Base-by-base conservation (phyloP, 2,797 vertebrate species). In the Sandelia bainsii region DNA sequence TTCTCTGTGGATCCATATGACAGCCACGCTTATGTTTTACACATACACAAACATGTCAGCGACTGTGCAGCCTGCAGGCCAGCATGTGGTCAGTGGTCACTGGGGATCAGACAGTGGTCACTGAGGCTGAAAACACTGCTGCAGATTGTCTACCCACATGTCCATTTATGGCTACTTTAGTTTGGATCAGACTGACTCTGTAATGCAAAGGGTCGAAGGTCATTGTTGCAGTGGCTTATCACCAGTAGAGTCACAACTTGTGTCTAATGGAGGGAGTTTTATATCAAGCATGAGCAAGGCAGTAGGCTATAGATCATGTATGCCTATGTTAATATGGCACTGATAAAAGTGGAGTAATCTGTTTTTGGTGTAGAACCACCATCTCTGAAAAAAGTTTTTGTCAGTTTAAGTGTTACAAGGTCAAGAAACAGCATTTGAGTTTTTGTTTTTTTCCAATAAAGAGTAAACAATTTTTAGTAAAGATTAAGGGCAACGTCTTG, bases 101-200 rank as follows among this genome's bases (percentile, higher is more conserved):
- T 42, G 40, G 60, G 61, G 53, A 63, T 68, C 37, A 72, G 54
- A 52, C 46, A 59, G 52, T 77, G 69, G 81, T 76, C 75, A 79
- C 29, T 17, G 72, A 65, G 63, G 64, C 82, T 78, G 64, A 50
- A 65, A 57, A 60, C 66, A 74, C 13, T 6, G 48, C 62, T 65
- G 56, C 17, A 77, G 66, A 75, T 69, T 70, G 80, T 79, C 80
- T 79, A 65, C 78, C 69, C 86, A 84, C 70, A 69, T 86, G 74
- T 60, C 70, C 32, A 57, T 63, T 71, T 52, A 56, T 69, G 53
- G 49, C 12, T 53, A 63, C 66, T 70, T 71, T 73, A 80, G 87
- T 83, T 81, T 79, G 63, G 37, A 77, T 86, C 72, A 65, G 67
- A 16, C 40, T 74, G 81, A 76, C 72, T 50, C 12, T 80, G 66